Evolutionary conservation across 2,113 vertebrate species (phyloP).

Genomic region (Sebastes schlegelii): DNA sequence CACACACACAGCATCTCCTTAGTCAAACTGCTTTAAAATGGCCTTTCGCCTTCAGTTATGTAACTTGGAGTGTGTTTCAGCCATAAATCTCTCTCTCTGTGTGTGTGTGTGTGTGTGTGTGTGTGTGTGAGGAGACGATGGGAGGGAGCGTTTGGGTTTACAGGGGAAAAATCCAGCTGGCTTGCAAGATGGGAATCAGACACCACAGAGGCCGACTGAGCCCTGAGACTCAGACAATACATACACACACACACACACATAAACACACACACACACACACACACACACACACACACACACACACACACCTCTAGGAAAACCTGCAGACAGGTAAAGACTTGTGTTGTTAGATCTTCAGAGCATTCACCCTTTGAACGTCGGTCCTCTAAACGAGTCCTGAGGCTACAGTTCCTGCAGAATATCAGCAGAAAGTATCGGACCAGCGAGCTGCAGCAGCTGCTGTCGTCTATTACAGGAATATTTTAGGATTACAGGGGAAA

Average conservation of each 20-base stretch:
- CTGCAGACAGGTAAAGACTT: conserved; percentile 65
- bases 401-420: conserved; percentile 44
- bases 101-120: conserved; percentile 30
- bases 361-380: conserved; percentile 2
- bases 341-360: conserved; percentile 28
- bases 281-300: conserved; percentile 16
- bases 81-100: conserved; percentile 42
- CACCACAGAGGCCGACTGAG: conserved; percentile 50
- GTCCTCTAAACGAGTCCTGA: conserved; percentile 35
- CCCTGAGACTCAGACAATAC: conserved; percentile 27
- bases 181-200: conserved; percentile 65
- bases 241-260: conserved; percentile 35
- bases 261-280: conserved; percentile 30
- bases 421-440: neutral
- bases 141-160: conserved; percentile 58
- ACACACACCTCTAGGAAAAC: neutral
- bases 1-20: conserved; percentile 2
- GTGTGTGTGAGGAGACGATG: conserved; percentile 9
- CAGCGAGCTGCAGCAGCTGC: conserved; percentile 1
- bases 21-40: conserved; percentile 19
- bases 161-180: conserved; percentile 66
- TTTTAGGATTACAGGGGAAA: too few species aligned
- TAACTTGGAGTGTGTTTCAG: conserved; percentile 53
- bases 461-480: too few species aligned
- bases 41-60: conserved; percentile 41